A percentile compares a stretch with the other conserved stretches of the same genome.
These are phyloP conservation scores for Tribolium madens DNA, from an alignment of 1,140 invertebrate species.

Conservation along the genomic window DNA sequence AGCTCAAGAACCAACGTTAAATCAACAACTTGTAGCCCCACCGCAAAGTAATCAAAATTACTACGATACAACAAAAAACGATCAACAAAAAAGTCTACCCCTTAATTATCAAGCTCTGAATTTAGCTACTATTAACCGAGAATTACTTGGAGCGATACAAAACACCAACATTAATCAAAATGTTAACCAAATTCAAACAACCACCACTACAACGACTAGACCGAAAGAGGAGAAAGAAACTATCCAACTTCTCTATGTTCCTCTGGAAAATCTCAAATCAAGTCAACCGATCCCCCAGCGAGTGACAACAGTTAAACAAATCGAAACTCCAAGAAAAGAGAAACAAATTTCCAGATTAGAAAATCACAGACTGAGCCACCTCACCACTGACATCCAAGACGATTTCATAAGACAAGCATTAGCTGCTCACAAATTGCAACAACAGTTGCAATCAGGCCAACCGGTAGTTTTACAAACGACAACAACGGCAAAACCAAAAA, in stretches of 20 bases:
- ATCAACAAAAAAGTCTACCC: conserved; percentile 50
- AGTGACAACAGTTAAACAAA: background rate
- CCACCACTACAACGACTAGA: conserved; percentile 34
- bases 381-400: conserved; percentile 60
- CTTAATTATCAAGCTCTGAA: conserved; percentile 54
- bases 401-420: conserved; percentile 66
- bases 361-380: conserved; percentile 38
- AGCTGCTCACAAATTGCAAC: conserved; percentile 66
- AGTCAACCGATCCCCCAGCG: conserved; percentile 45
- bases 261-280: conserved; percentile 76
- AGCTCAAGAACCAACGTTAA: conserved; percentile 40
- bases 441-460: conserved; percentile 61
- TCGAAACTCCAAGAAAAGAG: conserved; percentile 51
- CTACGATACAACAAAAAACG: conserved; percentile 32
- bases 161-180: no score
- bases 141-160: conserved; percentile 41
- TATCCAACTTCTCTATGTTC: conserved; percentile 84
- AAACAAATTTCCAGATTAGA: conserved; percentile 51
- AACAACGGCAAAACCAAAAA: conserved; percentile 65
- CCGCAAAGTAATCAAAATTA: conserved; percentile 2
- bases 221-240: conserved; percentile 71
- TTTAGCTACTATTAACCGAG: conserved; percentile 53
- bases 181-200: conserved; percentile 45
- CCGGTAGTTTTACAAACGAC: conserved; percentile 43
- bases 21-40: conserved; percentile 48